Evolutionary conservation across 1,140 invertebrate genomes (phyloP), one percentile per base, ranked within the genome.

Genomic region (Microplitis demolitor): DNA sequence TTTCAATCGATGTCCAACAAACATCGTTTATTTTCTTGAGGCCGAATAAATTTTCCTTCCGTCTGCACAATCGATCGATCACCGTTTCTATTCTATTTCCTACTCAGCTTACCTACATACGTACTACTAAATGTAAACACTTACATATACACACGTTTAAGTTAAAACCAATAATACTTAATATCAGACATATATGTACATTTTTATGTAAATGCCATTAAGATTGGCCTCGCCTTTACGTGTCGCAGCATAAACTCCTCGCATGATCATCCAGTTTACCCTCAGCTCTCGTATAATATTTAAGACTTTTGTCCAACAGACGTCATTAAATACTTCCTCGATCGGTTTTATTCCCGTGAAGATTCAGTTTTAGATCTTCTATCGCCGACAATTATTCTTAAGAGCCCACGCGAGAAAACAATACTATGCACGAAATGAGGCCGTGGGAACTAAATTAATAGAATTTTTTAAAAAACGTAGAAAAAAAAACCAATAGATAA

Each of bases 1-100:
- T 53, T 56, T 50, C 66, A 72, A 75, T 75, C 74, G 63, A 70
- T 72, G 71, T 39, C 54, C 54, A 61, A 68, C 74, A 72, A 66
- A 75, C 67, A 75, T 72, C 66, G 66, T 72, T 72, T 72, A 66
- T 75, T 69, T 53, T 68, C 53, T 31, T 54, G 16, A 66, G 61
- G 11, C 31, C 60, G 70, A 72, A 72, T 72, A 66, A 72, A 72
- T 72, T 66, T 72, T 66, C 63, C 24, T 45, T 64, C 11, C 24
- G n/a, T 37, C 58, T 56, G 14, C 60, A 13, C 11, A 45, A 71
- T 56, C 69, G 69, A 71, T 71, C 50, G 16, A 69, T 69, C 61
- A 45, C 39, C 3, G 39, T 45, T 45, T 45, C 39, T 45, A 45
- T 45, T 45, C 5, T 45, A 45, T 45, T 45, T 45, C 11, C 24